Evolutionary conservation across 2,113 vertebrate genomes (phyloP), one percentile per base, ranked within the genome.

Genomic region (Solea solea): DNA sequence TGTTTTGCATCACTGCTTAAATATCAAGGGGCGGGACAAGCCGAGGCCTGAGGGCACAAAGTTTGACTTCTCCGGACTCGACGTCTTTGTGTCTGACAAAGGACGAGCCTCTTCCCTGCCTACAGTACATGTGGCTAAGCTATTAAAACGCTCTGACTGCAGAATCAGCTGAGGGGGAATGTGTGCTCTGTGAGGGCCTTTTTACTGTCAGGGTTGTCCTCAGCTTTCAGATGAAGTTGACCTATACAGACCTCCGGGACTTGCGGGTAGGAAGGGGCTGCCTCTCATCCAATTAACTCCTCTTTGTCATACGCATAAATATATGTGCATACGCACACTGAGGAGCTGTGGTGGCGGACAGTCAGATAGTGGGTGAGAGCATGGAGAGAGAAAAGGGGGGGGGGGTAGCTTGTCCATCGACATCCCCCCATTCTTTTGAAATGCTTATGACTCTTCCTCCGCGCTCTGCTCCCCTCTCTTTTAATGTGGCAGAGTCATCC

Each of bases 401-500:
- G 48, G 69, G 76, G 78, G 69, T 57, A 44, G 69, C 72, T 61
- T 50, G 57, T 73, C 68, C 70, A 76, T 87, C 85, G 84, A 54
- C 76, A 80, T 72, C 74, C 85, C 42, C 76, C 62, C 63, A 34
- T 61, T 78, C 89, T 89, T 92, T 93, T 92, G 84, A 93, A 91
- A 93, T 89, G 88, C 86, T 90, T 87, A 93, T 88, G 69, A 81
- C 74, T 67, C 82, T 78, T 71, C 76, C 84, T 81, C 79, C 77
- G 56, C 64, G 51, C 85, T 88, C 73, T 73, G 53, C 81, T 85
- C 67, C 80, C 84, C 83, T 80, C 78, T 75, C 86, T 83, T 91
- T 91, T 91, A 89, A 91, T 88, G 87, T 81, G 80, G 76, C 61
- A 1, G 86, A 88, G 85, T 89, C 90, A 91, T 91, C 91, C 82